A percentile compares a stretch with the other conserved stretches of the same genome.
These are phyloP conservation scores for Oryzaephilus surinamensis DNA, from an alignment of 1,140 invertebrate genomes.

Conservation along the genomic window DNA sequence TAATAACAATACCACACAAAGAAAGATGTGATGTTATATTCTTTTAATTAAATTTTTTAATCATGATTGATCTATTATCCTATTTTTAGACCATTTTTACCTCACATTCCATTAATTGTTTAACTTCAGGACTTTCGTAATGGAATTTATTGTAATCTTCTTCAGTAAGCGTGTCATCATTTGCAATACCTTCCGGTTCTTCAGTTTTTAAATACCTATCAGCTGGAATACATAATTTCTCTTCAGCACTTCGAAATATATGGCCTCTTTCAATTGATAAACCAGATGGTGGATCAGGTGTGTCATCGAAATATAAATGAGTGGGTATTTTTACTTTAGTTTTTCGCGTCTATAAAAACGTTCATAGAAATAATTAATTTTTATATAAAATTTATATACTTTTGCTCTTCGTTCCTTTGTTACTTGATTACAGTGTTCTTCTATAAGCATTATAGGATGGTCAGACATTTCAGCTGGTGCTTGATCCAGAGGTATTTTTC, in stretches of 20 bases:
- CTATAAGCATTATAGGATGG: conserved; percentile 56
- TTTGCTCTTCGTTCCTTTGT: conserved; percentile 43
- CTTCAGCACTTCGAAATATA: conserved; percentile 22
- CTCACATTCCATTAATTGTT: conserved; percentile 45
- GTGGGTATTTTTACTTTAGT: conserved; percentile 32
- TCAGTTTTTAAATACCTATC: conserved; percentile 22
- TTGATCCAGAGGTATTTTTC: conserved; percentile 49
- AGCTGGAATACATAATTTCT: conserved; percentile 24
- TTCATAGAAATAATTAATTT: neutral
- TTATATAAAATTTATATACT: conserved; percentile 31
- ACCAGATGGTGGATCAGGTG: conserved; percentile 33
- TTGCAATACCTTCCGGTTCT: conserved; percentile 36
- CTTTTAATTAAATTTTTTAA: no score
- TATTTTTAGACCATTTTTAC: no score
- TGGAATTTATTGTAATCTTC: conserved; percentile 46
- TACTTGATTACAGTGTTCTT: conserved; percentile 48
- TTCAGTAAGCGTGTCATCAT: conserved; percentile 41
- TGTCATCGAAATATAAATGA: conserved; percentile 34
- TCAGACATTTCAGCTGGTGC: conserved; percentile 50
- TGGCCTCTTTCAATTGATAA: conserved; percentile 33
- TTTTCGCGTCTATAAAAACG: conserved; percentile 26
- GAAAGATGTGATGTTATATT: no score
- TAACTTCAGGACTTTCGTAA: conserved; percentile 51
- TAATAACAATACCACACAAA: no score
- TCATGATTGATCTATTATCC: no score